These are phyloP conservation scores for Drosophila crucigera DNA, from an alignment of 2,888 invertebrate species.

Conservation along the genomic window DNA sequence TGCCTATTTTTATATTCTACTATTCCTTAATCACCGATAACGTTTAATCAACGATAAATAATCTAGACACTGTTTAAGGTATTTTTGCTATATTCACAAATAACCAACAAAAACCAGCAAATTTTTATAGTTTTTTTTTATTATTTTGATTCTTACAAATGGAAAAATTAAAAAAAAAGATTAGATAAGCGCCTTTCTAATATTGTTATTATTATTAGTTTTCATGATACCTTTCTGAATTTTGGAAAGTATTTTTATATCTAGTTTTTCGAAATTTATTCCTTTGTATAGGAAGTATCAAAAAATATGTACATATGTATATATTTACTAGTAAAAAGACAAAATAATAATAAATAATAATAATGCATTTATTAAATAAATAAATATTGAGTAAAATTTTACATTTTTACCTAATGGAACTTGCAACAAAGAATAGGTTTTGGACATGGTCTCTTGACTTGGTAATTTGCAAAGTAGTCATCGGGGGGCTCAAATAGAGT, in stretches of 20 bases:
- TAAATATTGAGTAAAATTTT: neutral
- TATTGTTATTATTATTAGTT: neutral
- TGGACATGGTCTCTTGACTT: constrained; percentile 1
- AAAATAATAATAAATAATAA: neutral
- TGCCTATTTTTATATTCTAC: no score
- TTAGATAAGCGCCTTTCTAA: neutral
- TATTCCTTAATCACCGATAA: no score
- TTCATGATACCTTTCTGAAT: no score
- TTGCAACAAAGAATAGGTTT: neutral
- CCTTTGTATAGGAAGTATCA: neutral
- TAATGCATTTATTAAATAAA: no score
- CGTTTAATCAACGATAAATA: no score
- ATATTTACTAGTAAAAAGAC: neutral
- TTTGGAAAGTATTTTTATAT: no score
- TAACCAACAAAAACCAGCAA: no score
- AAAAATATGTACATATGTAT: neutral
- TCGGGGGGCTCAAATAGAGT: constrained; percentile 26
- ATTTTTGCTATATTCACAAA: no score
- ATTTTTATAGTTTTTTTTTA: no score
- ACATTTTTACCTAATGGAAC: neutral
- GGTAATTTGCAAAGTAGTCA: constrained; percentile 57
- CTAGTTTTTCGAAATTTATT: neutral
- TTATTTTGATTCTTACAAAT: neutral
- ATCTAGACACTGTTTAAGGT: no score
- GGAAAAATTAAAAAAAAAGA: neutral